phyloP scores from a whole-genome alignment of 2,113 vertebrate species.

The Stigmatopora argus region DNA sequence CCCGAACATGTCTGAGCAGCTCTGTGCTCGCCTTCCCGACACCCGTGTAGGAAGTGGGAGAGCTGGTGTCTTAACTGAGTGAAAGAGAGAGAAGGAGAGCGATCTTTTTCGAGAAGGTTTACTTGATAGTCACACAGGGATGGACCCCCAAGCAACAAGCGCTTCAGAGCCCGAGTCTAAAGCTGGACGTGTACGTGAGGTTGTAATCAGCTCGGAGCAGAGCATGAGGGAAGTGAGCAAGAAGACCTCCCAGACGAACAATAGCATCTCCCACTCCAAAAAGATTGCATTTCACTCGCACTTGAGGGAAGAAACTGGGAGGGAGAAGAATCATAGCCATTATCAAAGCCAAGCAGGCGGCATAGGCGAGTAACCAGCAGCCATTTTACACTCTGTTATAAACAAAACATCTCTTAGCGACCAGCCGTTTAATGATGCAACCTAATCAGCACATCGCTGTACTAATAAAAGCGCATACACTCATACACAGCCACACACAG shows the following conservation, averaged over 20 bases:
- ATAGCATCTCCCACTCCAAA: slow-evolving; percentile 40
- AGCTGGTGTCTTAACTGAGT: slow-evolving; percentile 2
- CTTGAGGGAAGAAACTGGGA: slow-evolving; percentile 35
- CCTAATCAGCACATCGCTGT: slow-evolving; percentile 37
- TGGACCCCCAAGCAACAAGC: slow-evolving; percentile 32
- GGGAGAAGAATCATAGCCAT: slow-evolving; percentile 38
- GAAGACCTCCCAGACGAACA: slow-evolving; percentile 50
- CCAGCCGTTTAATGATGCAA: slow-evolving; percentile 26
- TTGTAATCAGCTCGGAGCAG: slow-evolving; percentile 55
- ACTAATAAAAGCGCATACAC: slow-evolving; percentile 30
- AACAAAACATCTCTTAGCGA: slow-evolving; percentile 27
- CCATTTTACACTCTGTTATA: slow-evolving; percentile 35
- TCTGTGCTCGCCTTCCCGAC: slow-evolving; percentile 31
- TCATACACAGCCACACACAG: slow-evolving; percentile 7
- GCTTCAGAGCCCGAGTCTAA: slow-evolving; percentile 39
- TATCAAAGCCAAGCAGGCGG: slow-evolving; percentile 55
- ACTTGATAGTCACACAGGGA: slow-evolving; percentile 22
- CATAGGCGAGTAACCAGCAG: slow-evolving; percentile 34
- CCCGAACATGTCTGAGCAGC: slow-evolving; percentile 34
- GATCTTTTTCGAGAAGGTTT: not conserved
- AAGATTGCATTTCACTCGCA: slow-evolving; percentile 40
- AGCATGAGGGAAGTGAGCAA: slow-evolving; percentile 32
- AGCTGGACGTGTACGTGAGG: slow-evolving; percentile 48
- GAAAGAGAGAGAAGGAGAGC: slow-evolving; percentile 6
- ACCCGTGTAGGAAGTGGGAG: slow-evolving; percentile 34